A percentile compares a stretch with the other conserved stretches of the same genome.
Evolutionary conservation across 64 coral and sea anemone genomes (phyloP).

Genomic region (Astreopora myriophthalma): DNA sequence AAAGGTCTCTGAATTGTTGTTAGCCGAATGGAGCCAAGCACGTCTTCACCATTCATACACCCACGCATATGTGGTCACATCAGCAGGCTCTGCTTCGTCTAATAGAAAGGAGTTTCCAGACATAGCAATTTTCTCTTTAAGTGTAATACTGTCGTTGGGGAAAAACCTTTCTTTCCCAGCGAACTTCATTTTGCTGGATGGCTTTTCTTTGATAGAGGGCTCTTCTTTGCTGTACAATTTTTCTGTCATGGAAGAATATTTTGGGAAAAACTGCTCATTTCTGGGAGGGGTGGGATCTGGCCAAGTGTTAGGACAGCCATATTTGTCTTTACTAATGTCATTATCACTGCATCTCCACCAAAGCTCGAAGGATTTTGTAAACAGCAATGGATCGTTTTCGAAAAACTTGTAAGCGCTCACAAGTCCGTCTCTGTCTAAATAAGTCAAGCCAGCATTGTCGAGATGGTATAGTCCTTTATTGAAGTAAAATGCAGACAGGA

Average conservation of each 20-base stretch:
- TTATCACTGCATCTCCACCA: conserved; percentile 12
- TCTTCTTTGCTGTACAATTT: neutral
- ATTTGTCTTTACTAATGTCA: neutral
- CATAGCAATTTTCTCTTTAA: neutral
- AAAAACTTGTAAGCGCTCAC: conserved; percentile 3
- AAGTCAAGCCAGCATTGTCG: conserved; percentile 17
- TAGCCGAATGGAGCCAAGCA: too few relatives aligned
- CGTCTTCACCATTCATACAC: conserved; percentile 33
- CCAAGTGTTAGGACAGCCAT: conserved; percentile 7
- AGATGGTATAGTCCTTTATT: conserved; percentile 24
- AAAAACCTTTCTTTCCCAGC: neutral
- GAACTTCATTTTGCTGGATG: neutral
- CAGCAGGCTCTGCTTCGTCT: neutral
- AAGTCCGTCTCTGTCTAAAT: neutral
- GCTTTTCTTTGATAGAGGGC: neutral
- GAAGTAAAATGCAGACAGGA: conserved; percentile 65
- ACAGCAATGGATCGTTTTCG: conserved; percentile 49
- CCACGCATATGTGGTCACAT: conserved; percentile 1
- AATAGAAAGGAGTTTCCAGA: neutral
- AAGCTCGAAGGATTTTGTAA: conserved; percentile 52
- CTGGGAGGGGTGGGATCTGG: neutral
- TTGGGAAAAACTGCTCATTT: neutral
- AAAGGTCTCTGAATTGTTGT: too few relatives aligned
- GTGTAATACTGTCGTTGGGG: too few relatives aligned
- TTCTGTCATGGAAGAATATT: neutral